phyloP scores from a whole-genome alignment of 2,797 vertebrate genomes.

The Coreius guichenoti region DNA sequence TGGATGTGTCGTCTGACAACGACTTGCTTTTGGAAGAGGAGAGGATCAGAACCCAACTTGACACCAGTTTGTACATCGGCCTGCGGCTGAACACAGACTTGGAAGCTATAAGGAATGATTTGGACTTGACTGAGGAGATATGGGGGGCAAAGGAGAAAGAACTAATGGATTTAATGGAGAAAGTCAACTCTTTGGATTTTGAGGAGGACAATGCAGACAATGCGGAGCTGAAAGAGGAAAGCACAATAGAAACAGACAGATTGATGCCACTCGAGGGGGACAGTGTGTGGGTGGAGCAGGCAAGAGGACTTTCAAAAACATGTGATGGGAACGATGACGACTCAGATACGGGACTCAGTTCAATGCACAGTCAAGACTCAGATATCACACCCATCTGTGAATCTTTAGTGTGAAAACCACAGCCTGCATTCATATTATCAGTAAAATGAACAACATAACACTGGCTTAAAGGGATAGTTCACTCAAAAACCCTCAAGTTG shows the following conservation, averaged over 20 bases:
- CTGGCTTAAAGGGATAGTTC: neutral
- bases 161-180: conserved; percentile 84
- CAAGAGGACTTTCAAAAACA: conserved; percentile 80
- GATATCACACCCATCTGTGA: conserved; percentile 90
- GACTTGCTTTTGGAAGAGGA: conserved; percentile 86
- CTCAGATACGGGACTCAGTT: conserved; percentile 96
- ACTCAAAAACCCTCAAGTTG: neutral
- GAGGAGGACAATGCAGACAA: conserved; percentile 58
- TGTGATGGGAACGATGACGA: conserved; percentile 89
- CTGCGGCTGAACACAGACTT: conserved; percentile 91
- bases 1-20: conserved; percentile 67
- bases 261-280: conserved; percentile 61
- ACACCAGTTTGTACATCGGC: conserved; percentile 93
- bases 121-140: conserved; percentile 85
- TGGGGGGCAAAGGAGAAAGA: conserved; percentile 87
- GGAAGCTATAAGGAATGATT: conserved; percentile 81
- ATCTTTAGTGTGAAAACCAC: conserved; percentile 85
- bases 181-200: conserved; percentile 80
- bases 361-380: conserved; percentile 99
- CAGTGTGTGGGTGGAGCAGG: conserved; percentile 83
- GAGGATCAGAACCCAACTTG: conserved; percentile 88
- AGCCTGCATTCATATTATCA: neutral
- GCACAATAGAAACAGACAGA: conserved; percentile 58
- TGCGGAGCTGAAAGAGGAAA: conserved; percentile 39
- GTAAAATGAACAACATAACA: neutral